These are phyloP conservation scores for Dyspetes luteomarginatus DNA, from an alignment of 2,888 invertebrate genomes.

Conservation along the genomic window DNA sequence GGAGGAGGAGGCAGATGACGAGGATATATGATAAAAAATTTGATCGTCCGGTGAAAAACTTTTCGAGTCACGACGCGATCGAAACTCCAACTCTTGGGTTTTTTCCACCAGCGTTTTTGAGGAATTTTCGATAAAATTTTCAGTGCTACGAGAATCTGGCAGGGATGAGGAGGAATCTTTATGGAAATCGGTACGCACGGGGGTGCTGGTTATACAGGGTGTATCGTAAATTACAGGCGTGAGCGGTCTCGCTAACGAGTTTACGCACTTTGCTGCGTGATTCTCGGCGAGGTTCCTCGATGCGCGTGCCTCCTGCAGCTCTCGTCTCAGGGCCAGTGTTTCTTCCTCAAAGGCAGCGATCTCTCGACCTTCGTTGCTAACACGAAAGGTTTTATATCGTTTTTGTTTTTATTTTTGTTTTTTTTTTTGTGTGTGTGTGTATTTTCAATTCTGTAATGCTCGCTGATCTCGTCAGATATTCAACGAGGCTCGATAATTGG, in stretches of 20 bases:
- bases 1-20: conserved; percentile 54
- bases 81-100: not conserved
- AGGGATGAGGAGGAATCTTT: conserved; percentile 37
- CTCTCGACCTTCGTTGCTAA: conserved; percentile 79
- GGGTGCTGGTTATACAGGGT: conserved; percentile 80
- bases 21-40: conserved; percentile 40
- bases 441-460: not conserved
- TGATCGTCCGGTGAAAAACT: conserved; percentile 33
- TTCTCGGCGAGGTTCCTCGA: conserved; percentile 77
- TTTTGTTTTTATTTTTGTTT: conserved; percentile 41
- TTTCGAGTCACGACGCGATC: conserved; percentile 34
- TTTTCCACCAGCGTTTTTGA: not conserved
- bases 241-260: conserved; percentile 70
- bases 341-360: conserved; percentile 82
- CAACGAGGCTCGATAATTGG: not conserved
- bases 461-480: not conserved
- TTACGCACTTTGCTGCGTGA: conserved; percentile 82
- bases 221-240: conserved; percentile 77
- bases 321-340: conserved; percentile 79
- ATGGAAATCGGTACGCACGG: conserved; percentile 77
- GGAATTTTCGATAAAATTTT: conserved; percentile 14
- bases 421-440: no score
- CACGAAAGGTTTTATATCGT: conserved; percentile 59
- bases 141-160: conserved; percentile 36
- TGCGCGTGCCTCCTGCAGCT: conserved; percentile 81